These are phyloP conservation scores for Selenia dentaria DNA, from an alignment of 2,888 invertebrate species.

Conservation along the genomic window DNA sequence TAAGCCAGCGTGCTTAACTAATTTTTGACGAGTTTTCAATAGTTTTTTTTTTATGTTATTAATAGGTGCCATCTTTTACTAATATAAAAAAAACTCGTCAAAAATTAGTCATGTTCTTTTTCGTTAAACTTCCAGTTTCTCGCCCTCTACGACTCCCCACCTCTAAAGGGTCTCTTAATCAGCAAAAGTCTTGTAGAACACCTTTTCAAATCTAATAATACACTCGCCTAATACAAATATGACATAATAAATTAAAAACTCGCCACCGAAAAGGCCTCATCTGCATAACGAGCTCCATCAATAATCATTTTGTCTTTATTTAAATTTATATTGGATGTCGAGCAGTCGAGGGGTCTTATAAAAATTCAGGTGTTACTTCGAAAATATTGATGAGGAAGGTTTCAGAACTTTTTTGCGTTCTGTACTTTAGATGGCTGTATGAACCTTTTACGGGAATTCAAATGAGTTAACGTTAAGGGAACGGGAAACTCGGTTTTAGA, in stretches of 20 bases:
- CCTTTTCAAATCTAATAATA: not conserved
- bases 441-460: conserved; percentile 1
- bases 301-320: conserved; percentile 56
- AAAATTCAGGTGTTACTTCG: conserved; percentile 40
- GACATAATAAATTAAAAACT: conserved; percentile 15
- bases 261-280: conserved; percentile 31
- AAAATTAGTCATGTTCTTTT: no score
- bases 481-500: not conserved
- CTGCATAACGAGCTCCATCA: conserved; percentile 52
- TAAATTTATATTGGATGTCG: conserved; percentile 46
- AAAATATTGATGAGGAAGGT: conserved; percentile 24
- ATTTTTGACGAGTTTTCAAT: no score
- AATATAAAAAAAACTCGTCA: no score
- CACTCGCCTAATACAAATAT: not conserved
- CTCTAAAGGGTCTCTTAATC: no score
- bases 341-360: conserved; percentile 31
- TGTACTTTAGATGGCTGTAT: not conserved
- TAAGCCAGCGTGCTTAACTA: no score
- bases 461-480: not conserved
- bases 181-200: no score
- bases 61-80: not conserved
- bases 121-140: no score
- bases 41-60: no score
- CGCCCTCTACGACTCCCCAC: no score
- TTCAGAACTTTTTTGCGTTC: not conserved